Percentiles rank a stretch among this genome's conserved stretches.
phyloP scores from a whole-genome alignment of 2,113 vertebrate genomes.

The Corythornis vintsioides region DNA sequence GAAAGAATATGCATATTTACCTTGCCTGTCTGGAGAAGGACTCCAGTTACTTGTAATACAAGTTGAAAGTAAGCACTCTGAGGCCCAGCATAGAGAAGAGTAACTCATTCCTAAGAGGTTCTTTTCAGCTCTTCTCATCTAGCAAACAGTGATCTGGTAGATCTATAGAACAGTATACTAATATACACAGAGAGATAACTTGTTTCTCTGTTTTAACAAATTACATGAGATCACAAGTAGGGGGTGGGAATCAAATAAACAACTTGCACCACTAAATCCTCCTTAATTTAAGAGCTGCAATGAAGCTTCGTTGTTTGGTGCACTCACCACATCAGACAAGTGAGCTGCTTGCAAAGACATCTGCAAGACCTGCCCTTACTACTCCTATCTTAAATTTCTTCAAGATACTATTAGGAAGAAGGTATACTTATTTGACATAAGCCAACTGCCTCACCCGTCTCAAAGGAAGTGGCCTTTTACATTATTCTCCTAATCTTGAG shows the following conservation, averaged over 20 bases:
- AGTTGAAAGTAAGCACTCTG: neutral
- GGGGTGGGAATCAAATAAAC: neutral
- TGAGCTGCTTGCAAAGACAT: neutral
- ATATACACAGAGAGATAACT: neutral
- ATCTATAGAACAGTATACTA: fast-evolving
- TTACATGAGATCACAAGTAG: neutral
- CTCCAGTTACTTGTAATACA: neutral
- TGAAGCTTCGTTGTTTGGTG: neutral
- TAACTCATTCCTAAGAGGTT: neutral
- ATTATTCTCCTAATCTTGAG: neutral
- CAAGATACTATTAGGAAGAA: neutral
- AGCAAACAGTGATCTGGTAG: neutral
- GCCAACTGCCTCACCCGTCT: neutral
- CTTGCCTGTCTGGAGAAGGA: neutral
- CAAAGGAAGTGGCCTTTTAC: neutral
- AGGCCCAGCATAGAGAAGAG: neutral
- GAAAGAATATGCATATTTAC: slow-evolving; percentile 29
- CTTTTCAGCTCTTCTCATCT: neutral
- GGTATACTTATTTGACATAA: neutral
- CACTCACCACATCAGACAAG: neutral
- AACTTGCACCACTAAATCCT: neutral
- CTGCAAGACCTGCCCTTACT: neutral
- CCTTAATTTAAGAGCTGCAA: neutral
- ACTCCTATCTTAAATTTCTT: neutral
- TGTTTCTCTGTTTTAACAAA: neutral